Percentiles rank a stretch among this genome's conserved stretches.
Conservation (phyloP, 2,113 vertebrate species). For the Atlantisia rogersi region DNA sequence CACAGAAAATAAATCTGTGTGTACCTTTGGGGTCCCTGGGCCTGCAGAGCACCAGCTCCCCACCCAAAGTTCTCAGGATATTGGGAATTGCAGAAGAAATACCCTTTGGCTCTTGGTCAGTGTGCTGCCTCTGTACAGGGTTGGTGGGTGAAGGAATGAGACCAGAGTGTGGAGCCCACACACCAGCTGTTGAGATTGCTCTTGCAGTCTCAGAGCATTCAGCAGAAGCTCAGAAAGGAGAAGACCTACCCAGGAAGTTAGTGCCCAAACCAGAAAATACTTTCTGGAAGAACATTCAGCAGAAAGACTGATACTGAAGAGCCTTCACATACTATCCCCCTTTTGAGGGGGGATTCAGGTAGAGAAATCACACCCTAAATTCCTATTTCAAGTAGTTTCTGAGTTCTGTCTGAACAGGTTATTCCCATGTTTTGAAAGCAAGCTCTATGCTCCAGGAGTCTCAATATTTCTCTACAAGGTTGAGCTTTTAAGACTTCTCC, state of each 20-base stretch:
- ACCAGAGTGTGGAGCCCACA: neutral
- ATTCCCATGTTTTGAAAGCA: neutral
- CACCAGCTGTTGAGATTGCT: neutral
- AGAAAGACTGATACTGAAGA: neutral
- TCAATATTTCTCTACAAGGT: neutral
- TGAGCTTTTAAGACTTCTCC: neutral
- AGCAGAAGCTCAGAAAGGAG: neutral
- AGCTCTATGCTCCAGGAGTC: neutral
- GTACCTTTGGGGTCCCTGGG: neutral
- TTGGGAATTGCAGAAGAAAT: neutral
- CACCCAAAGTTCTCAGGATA: neutral
- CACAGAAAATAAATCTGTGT: neutral
- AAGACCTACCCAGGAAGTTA: neutral
- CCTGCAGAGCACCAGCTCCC: neutral
- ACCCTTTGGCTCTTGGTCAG: neutral
- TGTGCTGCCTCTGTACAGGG: neutral
- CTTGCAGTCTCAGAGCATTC: neutral
- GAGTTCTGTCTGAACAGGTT: neutral
- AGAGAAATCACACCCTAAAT: neutral
- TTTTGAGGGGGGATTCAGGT: neutral
- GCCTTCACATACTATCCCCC: accelerated
- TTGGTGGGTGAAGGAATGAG: neutral
- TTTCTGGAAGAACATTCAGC: neutral
- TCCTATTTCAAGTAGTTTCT: neutral
- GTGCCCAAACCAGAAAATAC: neutral